Base-by-base conservation (phyloP, 2,888 invertebrate genomes). In the Rhopalosiphum nymphaeae region DNA sequence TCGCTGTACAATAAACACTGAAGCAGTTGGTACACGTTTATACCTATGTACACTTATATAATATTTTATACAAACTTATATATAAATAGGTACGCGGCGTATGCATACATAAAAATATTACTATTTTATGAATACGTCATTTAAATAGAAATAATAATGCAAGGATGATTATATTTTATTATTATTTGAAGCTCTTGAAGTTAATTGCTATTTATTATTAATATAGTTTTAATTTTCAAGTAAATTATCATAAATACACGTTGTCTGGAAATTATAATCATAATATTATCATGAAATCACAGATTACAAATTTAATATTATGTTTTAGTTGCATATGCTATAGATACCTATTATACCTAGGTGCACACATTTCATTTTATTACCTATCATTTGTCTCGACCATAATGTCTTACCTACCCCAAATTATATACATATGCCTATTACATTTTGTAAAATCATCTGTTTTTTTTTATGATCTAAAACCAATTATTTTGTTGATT, bases 401-500 rank as follows among this genome's bases (percentile, higher is more conserved):
- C 0, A 21, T 36, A 36, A 78, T 78, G 7, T 78, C 9, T 13
- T 78, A 78, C 78, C 78, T 36, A 78, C 78, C 78, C 36, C 78
- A 78, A 78, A 78, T 36, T 36, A 78, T 36, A 78, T 36, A 78
- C 16, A 9, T n/a, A 36, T 16, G 25, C n/a, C n/a, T 67, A 67
- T 67, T 36, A 78, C 78, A 16, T 78, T 42, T 78, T 36, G 88
- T 25, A 21, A 11, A 61, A 29, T n/a, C 44, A 36, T n/a, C 13
- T 25, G 46, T 46, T 53, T n/a, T 13, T 16, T 53, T 78, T 89
- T 78, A 89, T 53, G 89, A 89, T 93, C 42, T 25, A 26, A 78
- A 93, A 93, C 67, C 92, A 89, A 93, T 93, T 93, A 89, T 67
- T 92, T 53, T 29, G 25, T 53, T 53, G 89, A 49, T 87, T 78